phyloP scores from a whole-genome alignment of 2,113 vertebrate genomes.

The Balaenoptera acutorostrata region DNA sequence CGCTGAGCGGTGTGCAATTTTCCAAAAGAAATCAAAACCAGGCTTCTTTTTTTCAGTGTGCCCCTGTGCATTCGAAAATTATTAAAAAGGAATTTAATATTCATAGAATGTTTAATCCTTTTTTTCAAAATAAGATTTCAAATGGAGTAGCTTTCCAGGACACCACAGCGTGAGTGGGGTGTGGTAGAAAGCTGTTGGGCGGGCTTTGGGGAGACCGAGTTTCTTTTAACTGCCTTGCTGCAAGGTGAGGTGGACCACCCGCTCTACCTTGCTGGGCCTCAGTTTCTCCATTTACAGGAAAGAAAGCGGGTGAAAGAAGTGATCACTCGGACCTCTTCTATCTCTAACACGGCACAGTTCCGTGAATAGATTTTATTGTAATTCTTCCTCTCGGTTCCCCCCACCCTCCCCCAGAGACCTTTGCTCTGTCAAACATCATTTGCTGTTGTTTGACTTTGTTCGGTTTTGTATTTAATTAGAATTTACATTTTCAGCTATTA shows the following conservation, averaged over 20 bases:
- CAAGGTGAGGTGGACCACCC: background rate
- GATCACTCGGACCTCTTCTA: background rate
- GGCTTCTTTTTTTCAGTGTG: background rate
- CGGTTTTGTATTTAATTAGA: constrained; percentile 53
- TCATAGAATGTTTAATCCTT: constrained; percentile 55
- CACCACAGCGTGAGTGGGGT: background rate
- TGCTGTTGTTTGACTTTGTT: constrained; percentile 66
- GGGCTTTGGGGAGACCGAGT: background rate
- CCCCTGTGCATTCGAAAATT: constrained; percentile 51
- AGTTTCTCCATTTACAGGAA: background rate
- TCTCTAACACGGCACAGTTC: background rate
- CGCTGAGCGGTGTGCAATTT: background rate
- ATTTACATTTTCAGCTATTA: constrained; percentile 59
- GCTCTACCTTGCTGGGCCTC: background rate
- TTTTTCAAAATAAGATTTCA: constrained; percentile 24
- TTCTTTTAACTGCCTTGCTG: background rate
- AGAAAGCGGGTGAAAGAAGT: background rate
- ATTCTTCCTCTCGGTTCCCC: background rate
- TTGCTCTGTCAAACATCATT: constrained; percentile 65
- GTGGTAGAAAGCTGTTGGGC: no score
- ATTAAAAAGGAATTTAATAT: constrained; percentile 56
- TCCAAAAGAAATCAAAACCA: constrained; percentile 59
- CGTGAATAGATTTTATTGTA: constrained; percentile 11
- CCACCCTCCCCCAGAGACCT: background rate
- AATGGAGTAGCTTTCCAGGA: background rate